Percentiles rank a stretch among this genome's conserved stretches.
These are phyloP conservation scores for Syngnathus acus DNA, from an alignment of 2,797 vertebrate genomes.

Conservation along the genomic window DNA sequence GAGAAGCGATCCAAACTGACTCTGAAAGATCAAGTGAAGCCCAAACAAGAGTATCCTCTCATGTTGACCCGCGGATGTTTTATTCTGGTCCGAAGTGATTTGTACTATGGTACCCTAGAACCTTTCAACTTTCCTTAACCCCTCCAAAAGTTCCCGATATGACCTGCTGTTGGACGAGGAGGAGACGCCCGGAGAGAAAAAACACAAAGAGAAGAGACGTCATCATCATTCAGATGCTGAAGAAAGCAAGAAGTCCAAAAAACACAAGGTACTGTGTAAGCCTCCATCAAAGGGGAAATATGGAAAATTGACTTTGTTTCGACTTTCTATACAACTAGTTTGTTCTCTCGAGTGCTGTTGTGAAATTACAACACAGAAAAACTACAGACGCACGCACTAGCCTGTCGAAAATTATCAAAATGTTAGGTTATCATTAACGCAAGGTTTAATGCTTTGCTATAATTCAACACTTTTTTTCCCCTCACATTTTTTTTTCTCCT, in stretches of 20 bases:
- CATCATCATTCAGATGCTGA: constrained; percentile 79
- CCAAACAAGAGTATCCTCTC: constrained; percentile 92
- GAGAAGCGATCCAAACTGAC: constrained; percentile 79
- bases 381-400: too few species aligned
- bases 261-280: constrained; percentile 73
- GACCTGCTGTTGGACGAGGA: constrained; percentile 85
- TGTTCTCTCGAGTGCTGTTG: too few species aligned
- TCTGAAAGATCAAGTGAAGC: constrained; percentile 85
- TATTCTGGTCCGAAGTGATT: not conserved
- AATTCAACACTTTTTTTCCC: too few species aligned
- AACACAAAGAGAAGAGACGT: constrained; percentile 81
- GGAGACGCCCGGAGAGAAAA: constrained; percentile 70
- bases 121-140: constrained; percentile 63
- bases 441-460: too few species aligned
- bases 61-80: not conserved
- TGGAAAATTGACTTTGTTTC: too few species aligned
- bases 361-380: too few species aligned
- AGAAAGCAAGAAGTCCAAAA: constrained; percentile 69
- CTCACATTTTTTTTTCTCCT: too few species aligned
- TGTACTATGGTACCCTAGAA: not conserved
- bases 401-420: too few species aligned
- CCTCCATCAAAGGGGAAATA: not conserved
- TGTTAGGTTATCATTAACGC: too few species aligned
- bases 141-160: constrained; percentile 75
- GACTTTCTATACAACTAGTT: too few species aligned